These are phyloP conservation scores for Chironomus tentans DNA, from an alignment of 2,888 invertebrate species.

Conservation along the genomic window DNA sequence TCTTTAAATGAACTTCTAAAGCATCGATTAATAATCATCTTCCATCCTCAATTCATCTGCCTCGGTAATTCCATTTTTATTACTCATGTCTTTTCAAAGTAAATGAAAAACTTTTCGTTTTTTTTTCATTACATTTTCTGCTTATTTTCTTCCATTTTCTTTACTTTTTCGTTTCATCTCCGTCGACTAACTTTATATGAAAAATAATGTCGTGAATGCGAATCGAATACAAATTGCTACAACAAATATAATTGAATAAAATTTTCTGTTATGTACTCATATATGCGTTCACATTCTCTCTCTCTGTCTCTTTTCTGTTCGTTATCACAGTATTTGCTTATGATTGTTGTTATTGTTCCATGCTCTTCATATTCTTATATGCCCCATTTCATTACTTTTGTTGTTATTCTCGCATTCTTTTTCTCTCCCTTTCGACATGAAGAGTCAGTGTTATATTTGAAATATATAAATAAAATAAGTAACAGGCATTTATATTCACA, in stretches of 20 bases:
- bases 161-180: neutral
- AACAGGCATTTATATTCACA: too few species aligned
- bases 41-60: too few species aligned
- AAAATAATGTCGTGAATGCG: constrained; percentile 14
- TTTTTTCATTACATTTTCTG: neutral
- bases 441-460: neutral
- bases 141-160: neutral
- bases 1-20: too few species aligned
- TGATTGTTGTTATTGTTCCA: neutral
- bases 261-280: neutral
- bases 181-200: neutral
- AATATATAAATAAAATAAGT: too few species aligned
- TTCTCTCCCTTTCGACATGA: neutral
- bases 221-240: constrained; percentile 21
- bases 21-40: too few species aligned
- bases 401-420: neutral
- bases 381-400: too few species aligned
- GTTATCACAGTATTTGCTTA: neutral
- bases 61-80: too few species aligned
- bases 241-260: constrained; percentile 22
- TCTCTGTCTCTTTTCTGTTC: neutral
- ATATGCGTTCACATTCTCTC: neutral
- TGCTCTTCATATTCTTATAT: neutral
- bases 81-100: neutral
- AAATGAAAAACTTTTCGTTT: neutral